These are phyloP conservation scores for Bucorvus abyssinicus DNA, from an alignment of 2,797 vertebrate genomes.

Conservation along the genomic window DNA sequence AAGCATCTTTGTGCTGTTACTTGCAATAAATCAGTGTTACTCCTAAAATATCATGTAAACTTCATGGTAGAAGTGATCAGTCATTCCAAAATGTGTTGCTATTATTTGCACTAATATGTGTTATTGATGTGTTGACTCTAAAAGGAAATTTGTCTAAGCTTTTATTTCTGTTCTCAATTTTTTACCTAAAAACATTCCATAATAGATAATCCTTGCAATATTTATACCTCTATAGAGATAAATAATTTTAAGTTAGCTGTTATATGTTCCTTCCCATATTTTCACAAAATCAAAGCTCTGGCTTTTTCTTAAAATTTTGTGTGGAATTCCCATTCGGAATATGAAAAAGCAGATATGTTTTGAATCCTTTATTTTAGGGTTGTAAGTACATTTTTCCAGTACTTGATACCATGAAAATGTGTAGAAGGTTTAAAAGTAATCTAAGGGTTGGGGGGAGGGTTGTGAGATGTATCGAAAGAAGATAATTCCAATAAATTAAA, in stretches of 20 bases:
- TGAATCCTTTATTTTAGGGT: slow-evolving; percentile 27
- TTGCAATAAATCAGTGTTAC: slow-evolving; percentile 27
- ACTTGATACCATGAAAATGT: slow-evolving; percentile 64
- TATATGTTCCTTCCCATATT: neutral
- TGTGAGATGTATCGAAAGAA: slow-evolving; percentile 59
- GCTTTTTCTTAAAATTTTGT: slow-evolving; percentile 30
- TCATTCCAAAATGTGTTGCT: slow-evolving; percentile 51
- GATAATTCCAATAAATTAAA: slow-evolving; percentile 55
- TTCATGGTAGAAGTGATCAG: slow-evolving; percentile 19
- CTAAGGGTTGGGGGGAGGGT: slow-evolving; percentile 40
- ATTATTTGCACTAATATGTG: slow-evolving; percentile 45
- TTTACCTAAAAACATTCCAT: neutral
- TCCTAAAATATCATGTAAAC: slow-evolving; percentile 2
- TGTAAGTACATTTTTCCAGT: slow-evolving; percentile 38
- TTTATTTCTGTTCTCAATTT: slow-evolving; percentile 7
- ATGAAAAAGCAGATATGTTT: neutral
- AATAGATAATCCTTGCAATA: neutral
- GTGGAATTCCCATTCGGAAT: slow-evolving; percentile 18
- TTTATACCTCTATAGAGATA: slow-evolving; percentile 5
- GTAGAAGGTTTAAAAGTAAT: slow-evolving; percentile 42
- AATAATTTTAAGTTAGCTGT: slow-evolving; percentile 7
- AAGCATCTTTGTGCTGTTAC: slow-evolving; percentile 31
- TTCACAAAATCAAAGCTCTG: neutral
- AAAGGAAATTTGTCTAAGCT: neutral
- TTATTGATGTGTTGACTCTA: slow-evolving; percentile 26